Evolutionary conservation across 1,140 invertebrate genomes (phyloP).

Genomic region (Drosophila melanica): DNA sequence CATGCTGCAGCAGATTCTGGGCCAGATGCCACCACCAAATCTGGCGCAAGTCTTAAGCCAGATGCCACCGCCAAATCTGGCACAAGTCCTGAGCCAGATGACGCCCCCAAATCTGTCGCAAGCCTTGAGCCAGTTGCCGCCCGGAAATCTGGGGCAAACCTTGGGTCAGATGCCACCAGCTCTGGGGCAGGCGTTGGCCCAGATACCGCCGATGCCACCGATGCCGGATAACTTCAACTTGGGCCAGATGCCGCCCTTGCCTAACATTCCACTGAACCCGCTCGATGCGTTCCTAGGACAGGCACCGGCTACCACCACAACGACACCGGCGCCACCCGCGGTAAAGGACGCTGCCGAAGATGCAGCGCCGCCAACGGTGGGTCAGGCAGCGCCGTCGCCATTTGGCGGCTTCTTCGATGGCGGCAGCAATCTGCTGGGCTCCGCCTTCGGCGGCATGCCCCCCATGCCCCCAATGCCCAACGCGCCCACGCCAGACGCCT

Average conservation of each 20-base stretch:
- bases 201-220: constrained; percentile 19
- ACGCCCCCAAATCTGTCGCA: constrained; percentile 12
- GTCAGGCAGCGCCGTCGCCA: constrained; percentile 4
- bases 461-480: not conserved
- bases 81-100: constrained; percentile 22
- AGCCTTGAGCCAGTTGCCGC: constrained; percentile 24
- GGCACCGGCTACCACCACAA: constrained; percentile 2
- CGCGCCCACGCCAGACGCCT: constrained; percentile 2
- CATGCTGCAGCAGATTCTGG: constrained; percentile 16
- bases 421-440: constrained; percentile 36
- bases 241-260: constrained; percentile 8
- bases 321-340: constrained; percentile 7
- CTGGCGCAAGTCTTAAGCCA: constrained; percentile 17
- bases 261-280: not conserved
- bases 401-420: constrained; percentile 26
- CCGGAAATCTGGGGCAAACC: constrained; percentile 8
- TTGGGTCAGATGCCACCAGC: constrained; percentile 22
- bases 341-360: constrained; percentile 2
- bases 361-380: constrained; percentile 12
- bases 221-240: constrained; percentile 8
- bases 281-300: constrained; percentile 36
- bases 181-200: constrained; percentile 9
- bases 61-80: constrained; percentile 16
- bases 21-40: constrained; percentile 26
- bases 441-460: not conserved